Percentiles rank a stretch among this genome's conserved stretches.
Evolutionary conservation across 2,113 vertebrate species (phyloP).

Genomic region (Clarias macrocephalus): DNA sequence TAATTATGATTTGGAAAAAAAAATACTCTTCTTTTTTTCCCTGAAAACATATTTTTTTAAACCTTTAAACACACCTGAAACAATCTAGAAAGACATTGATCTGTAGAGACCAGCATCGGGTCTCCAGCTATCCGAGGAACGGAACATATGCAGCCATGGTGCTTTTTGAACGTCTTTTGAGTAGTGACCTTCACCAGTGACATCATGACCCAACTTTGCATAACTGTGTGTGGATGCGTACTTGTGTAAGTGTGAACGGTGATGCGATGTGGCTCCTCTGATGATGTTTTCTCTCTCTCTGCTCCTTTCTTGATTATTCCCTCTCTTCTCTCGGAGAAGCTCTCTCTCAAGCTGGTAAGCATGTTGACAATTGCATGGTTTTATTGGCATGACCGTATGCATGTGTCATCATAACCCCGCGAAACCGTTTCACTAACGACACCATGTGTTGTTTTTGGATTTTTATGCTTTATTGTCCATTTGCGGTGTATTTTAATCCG

Average conservation of each 20-base stretch:
- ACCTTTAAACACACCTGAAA: neutral
- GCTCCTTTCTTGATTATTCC: constrained; percentile 51
- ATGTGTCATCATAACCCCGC: constrained; percentile 73
- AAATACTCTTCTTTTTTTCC: neutral
- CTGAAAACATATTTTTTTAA: neutral
- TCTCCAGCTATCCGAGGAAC: neutral
- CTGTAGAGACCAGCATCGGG: neutral
- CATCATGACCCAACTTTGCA: neutral
- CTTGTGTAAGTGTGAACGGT: neutral
- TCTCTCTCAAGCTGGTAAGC: constrained; percentile 99
- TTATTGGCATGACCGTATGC: constrained; percentile 65
- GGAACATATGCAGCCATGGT: neutral
- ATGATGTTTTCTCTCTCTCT: constrained; percentile 66
- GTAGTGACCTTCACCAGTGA: constrained; percentile 47
- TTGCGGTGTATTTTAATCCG: constrained; percentile 34
- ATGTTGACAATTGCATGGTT: constrained; percentile 70
- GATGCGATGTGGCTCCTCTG: constrained; percentile 64
- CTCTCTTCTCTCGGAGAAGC: constrained; percentile 84
- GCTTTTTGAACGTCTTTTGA: neutral
- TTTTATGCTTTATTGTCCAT: constrained; percentile 40
- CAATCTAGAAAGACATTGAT: neutral
- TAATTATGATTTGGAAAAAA: neutral
- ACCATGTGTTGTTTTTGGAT: constrained; percentile 41
- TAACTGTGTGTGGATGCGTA: constrained; percentile 16
- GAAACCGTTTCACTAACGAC: constrained; percentile 51